Evolutionary conservation across 1,140 invertebrate species (phyloP).

Genomic region (Gryon sp.): DNA sequence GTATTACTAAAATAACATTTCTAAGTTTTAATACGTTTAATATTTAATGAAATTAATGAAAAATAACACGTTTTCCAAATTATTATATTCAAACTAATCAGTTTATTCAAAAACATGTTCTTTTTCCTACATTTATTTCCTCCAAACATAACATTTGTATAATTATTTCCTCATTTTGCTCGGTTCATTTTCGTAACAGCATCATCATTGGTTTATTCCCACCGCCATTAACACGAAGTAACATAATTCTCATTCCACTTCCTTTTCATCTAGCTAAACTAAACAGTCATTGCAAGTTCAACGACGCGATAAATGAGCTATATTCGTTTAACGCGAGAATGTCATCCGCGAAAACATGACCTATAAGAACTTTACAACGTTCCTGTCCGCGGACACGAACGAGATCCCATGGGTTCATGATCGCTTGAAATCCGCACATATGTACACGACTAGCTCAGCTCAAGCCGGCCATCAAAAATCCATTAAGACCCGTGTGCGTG

Average conservation of each 20-base stretch:
- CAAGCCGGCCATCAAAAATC: slow-evolving; percentile 46
- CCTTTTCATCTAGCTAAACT: not conserved
- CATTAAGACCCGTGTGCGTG: slow-evolving; percentile 30
- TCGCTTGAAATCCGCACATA: slow-evolving; percentile 26
- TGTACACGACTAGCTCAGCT: slow-evolving; percentile 8
- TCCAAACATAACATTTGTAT: too few relatives aligned
- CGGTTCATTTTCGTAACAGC: too few relatives aligned
- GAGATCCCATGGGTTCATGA: slow-evolving; percentile 17
- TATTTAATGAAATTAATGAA: too few relatives aligned
- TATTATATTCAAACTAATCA: too few relatives aligned
- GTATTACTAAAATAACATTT: too few relatives aligned
- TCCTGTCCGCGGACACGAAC: slow-evolving; percentile 4
- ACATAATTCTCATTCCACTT: not conserved
- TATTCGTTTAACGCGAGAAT: slow-evolving; percentile 29
- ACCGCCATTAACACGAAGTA: not conserved
- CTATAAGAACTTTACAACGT: slow-evolving; percentile 20
- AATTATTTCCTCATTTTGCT: too few relatives aligned
- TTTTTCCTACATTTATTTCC: too few relatives aligned
- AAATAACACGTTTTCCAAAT: too few relatives aligned
- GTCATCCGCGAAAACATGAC: slow-evolving; percentile 30
- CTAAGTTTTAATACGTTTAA: too few relatives aligned
- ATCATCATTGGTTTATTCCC: too few relatives aligned
- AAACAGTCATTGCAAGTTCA: slow-evolving; percentile 4
- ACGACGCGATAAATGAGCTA: slow-evolving; percentile 36
- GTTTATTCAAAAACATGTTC: too few relatives aligned